A percentile compares a stretch with the other conserved stretches of the same genome.
Conservation (phyloP, 2,113 vertebrate species). For the human region DNA sequence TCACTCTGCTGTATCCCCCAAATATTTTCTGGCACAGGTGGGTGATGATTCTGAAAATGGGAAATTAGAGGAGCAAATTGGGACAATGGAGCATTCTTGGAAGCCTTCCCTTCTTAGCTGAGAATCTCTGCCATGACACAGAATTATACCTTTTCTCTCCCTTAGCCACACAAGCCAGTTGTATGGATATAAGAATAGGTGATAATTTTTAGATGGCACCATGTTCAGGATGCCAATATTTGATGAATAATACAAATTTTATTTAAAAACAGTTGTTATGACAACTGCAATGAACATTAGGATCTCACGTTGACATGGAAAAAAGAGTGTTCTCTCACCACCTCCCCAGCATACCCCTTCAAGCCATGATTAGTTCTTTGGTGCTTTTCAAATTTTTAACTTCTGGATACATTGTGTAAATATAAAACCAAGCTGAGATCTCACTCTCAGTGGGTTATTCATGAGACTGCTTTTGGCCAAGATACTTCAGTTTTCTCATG, state of each 20-base stretch:
- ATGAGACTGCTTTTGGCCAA: conserved; percentile 53
- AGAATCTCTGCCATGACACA: background rate
- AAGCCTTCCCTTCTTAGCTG: background rate
- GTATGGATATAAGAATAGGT: background rate
- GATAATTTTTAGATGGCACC: background rate
- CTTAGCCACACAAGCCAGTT: background rate
- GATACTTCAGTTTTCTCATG: conserved; percentile 43
- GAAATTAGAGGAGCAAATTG: background rate
- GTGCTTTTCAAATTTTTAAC: conserved; percentile 51
- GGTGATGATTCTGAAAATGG: background rate
- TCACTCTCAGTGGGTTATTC: conserved; percentile 40
- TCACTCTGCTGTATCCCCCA: background rate
- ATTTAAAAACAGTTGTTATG: conserved; percentile 55
- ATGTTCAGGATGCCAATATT: conserved; percentile 27
- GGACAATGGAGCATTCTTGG: background rate
- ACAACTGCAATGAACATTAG: background rate
- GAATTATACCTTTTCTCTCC: background rate
- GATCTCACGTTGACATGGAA: background rate
- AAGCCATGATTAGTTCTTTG: conserved; percentile 34
- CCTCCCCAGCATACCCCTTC: background rate
- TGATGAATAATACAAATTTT: conserved; percentile 48
- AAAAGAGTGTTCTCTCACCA: background rate
- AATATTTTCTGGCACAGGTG: background rate
- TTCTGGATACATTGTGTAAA: conserved; percentile 52
- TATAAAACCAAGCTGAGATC: conserved; percentile 50